Percentiles rank a stretch among this genome's conserved stretches.
phyloP scores from a whole-genome alignment of 1,140 invertebrate species.

The Whitmania pigra region DNA sequence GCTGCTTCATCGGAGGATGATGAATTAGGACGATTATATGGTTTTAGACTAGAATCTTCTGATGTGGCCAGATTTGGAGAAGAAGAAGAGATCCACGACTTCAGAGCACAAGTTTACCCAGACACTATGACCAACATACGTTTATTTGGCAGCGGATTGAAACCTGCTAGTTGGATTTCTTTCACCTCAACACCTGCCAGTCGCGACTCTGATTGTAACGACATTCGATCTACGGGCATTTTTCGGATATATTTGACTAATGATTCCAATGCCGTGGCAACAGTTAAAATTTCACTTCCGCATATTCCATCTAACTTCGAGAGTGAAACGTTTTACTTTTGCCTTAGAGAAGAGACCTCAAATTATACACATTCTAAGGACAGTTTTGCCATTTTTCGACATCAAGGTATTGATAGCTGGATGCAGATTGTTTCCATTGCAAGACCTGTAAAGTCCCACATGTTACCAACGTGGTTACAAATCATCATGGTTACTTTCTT shows the following conservation, averaged over 20 bases:
- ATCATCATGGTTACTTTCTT: constrained; percentile 64
- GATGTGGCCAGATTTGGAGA: background rate
- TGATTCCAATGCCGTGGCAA: background rate
- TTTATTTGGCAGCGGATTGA: constrained; percentile 31
- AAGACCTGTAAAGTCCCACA: constrained; percentile 1
- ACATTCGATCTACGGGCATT: constrained; percentile 25
- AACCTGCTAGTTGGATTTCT: constrained; percentile 26
- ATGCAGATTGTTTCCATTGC: constrained; percentile 28
- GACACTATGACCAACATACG: constrained; percentile 21
- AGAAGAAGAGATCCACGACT: background rate
- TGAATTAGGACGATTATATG: background rate
- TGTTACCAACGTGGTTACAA: constrained; percentile 48
- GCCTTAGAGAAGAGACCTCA: constrained; percentile 9
- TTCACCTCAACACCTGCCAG: constrained; percentile 27
- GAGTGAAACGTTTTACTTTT: constrained; percentile 11
- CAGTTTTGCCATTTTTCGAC: constrained; percentile 35
- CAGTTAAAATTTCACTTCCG: constrained; percentile 10
- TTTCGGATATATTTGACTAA: constrained; percentile 17
- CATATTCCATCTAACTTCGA: background rate
- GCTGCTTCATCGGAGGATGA: background rate
- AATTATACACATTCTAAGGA: background rate
- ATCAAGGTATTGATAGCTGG: constrained; percentile 58
- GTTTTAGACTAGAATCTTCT: constrained; percentile 14
- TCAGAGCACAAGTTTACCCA: constrained; percentile 4
- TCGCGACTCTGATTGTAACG: constrained; percentile 26